Conservation (phyloP, 2,888 invertebrate species). For the Orgyia antiqua region DNA sequence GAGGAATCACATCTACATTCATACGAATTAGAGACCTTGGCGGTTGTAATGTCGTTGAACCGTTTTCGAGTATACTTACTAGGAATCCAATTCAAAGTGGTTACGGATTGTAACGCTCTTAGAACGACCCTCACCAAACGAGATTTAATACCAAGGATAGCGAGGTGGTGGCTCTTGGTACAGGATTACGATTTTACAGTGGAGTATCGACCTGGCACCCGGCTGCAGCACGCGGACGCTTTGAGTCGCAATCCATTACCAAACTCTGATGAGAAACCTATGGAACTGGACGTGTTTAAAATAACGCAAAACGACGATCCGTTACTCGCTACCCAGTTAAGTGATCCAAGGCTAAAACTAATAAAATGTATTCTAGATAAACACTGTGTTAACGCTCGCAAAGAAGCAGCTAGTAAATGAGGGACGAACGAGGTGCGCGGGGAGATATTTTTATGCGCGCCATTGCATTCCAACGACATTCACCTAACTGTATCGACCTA, state of each 20-base stretch:
- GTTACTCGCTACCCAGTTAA: no score
- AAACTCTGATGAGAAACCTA: background rate
- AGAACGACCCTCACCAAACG: background rate
- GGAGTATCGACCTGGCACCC: background rate
- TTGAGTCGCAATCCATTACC: background rate
- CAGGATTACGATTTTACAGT: background rate
- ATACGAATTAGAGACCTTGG: background rate
- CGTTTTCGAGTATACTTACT: slow-evolving; percentile 2
- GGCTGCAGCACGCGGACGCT: background rate
- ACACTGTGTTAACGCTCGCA: no score
- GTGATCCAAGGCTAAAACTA: no score
- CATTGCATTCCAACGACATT: no score
- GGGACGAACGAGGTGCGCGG: no score
- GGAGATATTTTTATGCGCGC: no score
- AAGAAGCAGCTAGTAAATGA: no score
- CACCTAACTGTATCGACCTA: no score
- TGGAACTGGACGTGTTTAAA: no score
- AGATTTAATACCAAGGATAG: background rate
- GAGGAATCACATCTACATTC: slow-evolving; percentile 6
- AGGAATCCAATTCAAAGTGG: background rate
- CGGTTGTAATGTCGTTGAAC: slow-evolving; percentile 2
- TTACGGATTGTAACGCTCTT: background rate
- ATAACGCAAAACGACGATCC: no score
- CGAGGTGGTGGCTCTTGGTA: background rate
- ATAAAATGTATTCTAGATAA: no score